Evolutionary conservation across 2,888 invertebrate genomes (phyloP), one percentile per base, ranked within the genome.

Genomic region (Lithophane ornitopus): DNA sequence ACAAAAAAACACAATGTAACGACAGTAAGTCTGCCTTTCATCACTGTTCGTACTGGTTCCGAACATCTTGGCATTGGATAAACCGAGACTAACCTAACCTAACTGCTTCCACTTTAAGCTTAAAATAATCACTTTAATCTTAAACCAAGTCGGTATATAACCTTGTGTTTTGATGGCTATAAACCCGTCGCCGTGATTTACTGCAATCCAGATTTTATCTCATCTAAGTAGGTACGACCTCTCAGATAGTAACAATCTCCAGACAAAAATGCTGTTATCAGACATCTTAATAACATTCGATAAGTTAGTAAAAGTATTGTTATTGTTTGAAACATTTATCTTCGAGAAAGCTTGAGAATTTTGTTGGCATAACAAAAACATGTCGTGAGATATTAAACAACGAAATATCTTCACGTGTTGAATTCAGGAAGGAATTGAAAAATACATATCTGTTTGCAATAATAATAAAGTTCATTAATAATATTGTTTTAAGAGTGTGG

Each of bases 341-440:
- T 81, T 58, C n/a, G 52, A 62, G 39, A 74, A 69, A 62, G 34
- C 63, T 70, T 67, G n/a, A 70, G 61, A 80, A 49, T 71, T 61
- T 71, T 79, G 80, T 86, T 85, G 72, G 70, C 80, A 87, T 74
- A 85, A 87, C 73, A 85, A 84, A 80, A 82, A 85, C 82, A 82
- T 73, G 62, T 46, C 72, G 61, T 49, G 49, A 67, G 54, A 70
- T 58, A 63, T 54, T 39, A 49, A 70, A 73, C 49, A 70, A 73
- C 67, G 49, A 69, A 70, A 83, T 59, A 69, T 63, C 49, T 69
- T 56, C 56, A 74, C 22, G 44, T 66, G 44, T 61, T 34, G 49
- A 61, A 58, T 67, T 66, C 19, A 68, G 52, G 28, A 69, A 77
- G 58, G 63, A 80, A 71, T 66, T 58, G n/a, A 39, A 49, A 80